These are phyloP conservation scores for Microcebus griseorufus DNA, from an alignment of 2,113 vertebrate genomes.

Conservation along the genomic window DNA sequence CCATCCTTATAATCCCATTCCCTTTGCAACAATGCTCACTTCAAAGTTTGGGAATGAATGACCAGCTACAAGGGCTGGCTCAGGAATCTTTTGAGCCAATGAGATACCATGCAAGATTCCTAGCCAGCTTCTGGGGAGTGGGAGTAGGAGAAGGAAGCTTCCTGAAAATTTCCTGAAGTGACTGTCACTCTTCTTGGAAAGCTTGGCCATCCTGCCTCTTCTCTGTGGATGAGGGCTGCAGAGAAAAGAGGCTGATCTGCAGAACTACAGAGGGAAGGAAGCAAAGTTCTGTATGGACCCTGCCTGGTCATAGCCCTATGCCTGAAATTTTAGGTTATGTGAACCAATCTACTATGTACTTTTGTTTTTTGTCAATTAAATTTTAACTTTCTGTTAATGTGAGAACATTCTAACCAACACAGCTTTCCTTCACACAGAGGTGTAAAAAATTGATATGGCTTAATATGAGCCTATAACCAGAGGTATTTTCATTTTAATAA, in stretches of 20 bases:
- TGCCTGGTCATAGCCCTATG: rapidly evolving
- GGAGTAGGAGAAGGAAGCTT: not conserved
- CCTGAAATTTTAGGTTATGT: not conserved
- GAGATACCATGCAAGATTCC: not conserved
- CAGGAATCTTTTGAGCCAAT: not conserved
- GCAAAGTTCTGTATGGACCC: rapidly evolving
- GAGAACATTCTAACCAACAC: not conserved
- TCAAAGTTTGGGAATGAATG: not conserved
- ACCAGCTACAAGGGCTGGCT: too few relatives aligned
- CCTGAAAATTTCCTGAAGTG: not conserved
- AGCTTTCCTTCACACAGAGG: not conserved
- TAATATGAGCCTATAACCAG: not conserved
- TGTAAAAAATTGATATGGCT: not conserved
- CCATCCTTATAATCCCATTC: not conserved
- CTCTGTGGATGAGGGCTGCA: not conserved
- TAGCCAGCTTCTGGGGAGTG: not conserved
- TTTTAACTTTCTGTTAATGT: not conserved
- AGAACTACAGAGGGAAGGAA: not conserved
- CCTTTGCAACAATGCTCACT: not conserved
- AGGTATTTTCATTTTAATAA: constrained; percentile 11
- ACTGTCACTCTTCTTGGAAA: not conserved
- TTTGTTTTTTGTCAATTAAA: not conserved
- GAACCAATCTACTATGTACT: not conserved
- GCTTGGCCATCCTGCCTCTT: not conserved
- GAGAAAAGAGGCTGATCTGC: rapidly evolving